Percentiles rank a stretch among this genome's conserved stretches.
phyloP scores from a whole-genome alignment of 2,888 invertebrate genomes.

The Macrophya alboannulata region DNA sequence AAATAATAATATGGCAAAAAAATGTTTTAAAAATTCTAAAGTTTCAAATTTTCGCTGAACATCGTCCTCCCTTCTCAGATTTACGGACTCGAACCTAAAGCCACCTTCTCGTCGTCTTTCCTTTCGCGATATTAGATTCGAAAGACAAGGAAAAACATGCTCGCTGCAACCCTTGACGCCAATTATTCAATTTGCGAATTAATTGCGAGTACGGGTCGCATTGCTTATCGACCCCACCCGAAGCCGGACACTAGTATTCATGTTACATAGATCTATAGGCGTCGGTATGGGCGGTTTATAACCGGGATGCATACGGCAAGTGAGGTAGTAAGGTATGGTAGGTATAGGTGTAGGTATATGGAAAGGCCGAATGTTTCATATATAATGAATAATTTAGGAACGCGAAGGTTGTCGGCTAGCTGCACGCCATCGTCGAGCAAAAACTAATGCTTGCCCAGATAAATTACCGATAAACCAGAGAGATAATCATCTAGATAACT shows the following conservation, averaged over 20 bases:
- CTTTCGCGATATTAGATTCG: not conserved
- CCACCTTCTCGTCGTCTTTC: not conserved
- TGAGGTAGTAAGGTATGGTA: not conserved
- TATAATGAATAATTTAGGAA: slow-evolving; percentile 78
- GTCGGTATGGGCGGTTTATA: slow-evolving; percentile 5
- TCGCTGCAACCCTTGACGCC: not conserved
- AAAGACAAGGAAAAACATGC: not conserved
- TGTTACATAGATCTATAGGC: slow-evolving; percentile 1
- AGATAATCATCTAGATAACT: slow-evolving; percentile 78
- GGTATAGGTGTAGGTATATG: not conserved
- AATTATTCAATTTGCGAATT: not conserved
- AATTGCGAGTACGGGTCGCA: not conserved
- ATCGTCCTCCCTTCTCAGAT: no score
- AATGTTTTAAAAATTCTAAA: not conserved
- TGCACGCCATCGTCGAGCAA: slow-evolving; percentile 78
- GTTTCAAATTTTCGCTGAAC: not conserved
- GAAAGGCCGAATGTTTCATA: slow-evolving; percentile 52
- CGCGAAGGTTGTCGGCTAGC: slow-evolving; percentile 69
- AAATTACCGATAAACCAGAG: slow-evolving; percentile 79
- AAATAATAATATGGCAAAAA: no score
- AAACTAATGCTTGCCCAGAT: slow-evolving; percentile 80
- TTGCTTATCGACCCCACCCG: not conserved
- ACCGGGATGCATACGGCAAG: not conserved
- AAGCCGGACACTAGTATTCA: slow-evolving; percentile 2
- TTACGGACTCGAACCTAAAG: not conserved